Base-by-base conservation (phyloP, 2,888 invertebrate species). In the Parnassius glacialis region DNA sequence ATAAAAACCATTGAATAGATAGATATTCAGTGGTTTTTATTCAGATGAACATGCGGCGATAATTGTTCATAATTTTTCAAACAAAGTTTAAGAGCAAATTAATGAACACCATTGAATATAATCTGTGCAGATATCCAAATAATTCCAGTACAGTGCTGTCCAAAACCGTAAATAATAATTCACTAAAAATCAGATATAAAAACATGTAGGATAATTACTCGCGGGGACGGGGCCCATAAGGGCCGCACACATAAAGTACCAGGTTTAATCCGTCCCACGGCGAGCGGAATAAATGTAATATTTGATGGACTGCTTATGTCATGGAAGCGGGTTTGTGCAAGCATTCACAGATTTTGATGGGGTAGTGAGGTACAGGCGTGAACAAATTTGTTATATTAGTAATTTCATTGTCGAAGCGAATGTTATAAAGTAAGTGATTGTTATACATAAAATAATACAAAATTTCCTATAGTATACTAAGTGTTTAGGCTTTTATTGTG, bases 301-400 rank as follows among this genome's bases (percentile, higher is more conserved):
- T 85, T 87, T 87, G 77, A 85, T 83, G 78, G 80, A 83, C 80
- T 87, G 86, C 88, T 89, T 87, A 83, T 87, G 87, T 87, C 90
- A 90, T 90, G 90, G 87, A 91, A 91, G 91, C 91, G 90, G 89
- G 90, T 90, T 91, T 91, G 90, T 79, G 91, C 90, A 91, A 91
- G 90, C 91, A 91, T 91, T 90, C 91, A 91, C 89, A 89, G 90
- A 91, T 90, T 91, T 90, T 80, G 88, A 85, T 89, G 83, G 90
- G 91, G 90, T 87, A 85, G 81, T 73, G 70, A 62, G 60, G 87
- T 87, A 91, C 84, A 77, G 80, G 78, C 78, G 77, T 2, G 68
- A 9, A 60, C 71, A 65, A 75, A 57, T 11, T 43, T 57, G 13
- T 52, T 51, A 16, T 3, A 11, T 34, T 44, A 34, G 34, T 34